Evolutionary conservation across 2,888 invertebrate genomes (phyloP), one percentile per base, ranked within the genome.

Genomic region (Drosophila niveifrons): DNA sequence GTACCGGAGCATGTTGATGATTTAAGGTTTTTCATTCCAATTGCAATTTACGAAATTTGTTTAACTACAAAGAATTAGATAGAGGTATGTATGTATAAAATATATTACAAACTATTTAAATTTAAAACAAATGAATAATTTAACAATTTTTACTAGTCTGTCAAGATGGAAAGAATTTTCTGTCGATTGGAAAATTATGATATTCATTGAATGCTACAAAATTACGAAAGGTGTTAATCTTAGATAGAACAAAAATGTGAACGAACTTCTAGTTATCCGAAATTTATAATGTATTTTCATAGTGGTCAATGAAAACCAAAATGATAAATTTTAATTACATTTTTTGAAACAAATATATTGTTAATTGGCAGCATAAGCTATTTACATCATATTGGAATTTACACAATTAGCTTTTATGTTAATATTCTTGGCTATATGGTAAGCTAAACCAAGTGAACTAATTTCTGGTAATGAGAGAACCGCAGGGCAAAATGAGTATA

Each of bases 381-480:
- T 36, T 36, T 13, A 9, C 4, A 23, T 36, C 18, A 8, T 17
- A 41, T 52, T 39, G 3, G 7, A 28, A 28, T 10, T 4, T 28
- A 15, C 15, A 31, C 11, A 31, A 31, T 44, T 13, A 18, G 2
- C 9, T n/a, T 46, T 46, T 46, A 13, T 29, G 57, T 11, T 47
- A 15, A 29, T 41, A 52, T 51, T n/a, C 36, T 48, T 34, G 17
- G 17, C 34, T 31, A 11, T 23, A 28, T 31, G 10, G n/a, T 9
- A 11, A 34, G 46, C 17, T 28, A 9, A 8, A 10, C n/a, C 15
- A 39, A 46, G 15, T 28, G 15, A 13, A 9, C 29, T 28, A 31
- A 62, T 44, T 53, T 29, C 39, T 62, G 52, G 17, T 64, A 64
- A 52, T 44, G 17, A 53, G 70, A n/a, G 44, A 75, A 39, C 53